Base-by-base conservation (phyloP, 2,888 invertebrate species). In the Cheilosia impressa region DNA sequence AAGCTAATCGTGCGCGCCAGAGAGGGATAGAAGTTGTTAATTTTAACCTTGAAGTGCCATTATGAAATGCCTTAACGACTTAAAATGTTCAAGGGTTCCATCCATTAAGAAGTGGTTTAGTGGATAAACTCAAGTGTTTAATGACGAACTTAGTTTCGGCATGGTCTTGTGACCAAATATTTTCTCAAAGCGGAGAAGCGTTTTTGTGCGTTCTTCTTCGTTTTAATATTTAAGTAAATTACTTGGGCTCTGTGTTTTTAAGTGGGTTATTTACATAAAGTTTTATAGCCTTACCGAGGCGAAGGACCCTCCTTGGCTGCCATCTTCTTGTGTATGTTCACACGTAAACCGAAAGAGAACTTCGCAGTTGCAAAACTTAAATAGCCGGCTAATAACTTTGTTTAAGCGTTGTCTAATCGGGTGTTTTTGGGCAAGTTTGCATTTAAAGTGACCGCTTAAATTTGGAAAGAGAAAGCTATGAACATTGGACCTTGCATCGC, bases 91-190 rank as follows among this genome's bases (percentile, higher is more conserved):
- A 84, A 84, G 84, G 84, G 84, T 80, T 84, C 55, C 84, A 80
- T 80, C 84, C 84, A 84, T 84, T 84, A 80, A 71, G 80, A 66
- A 80, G 84, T 80, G 84, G 79, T 80, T 84, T 80, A 84, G 84
- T 76, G 84, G 77, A 84, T 80, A 80, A 84, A 80, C 60, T 84
- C 80, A 80, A 84, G 80, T 84, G 84, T 80, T 84, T 84, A 84
- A 84, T 80, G 84, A 84, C 75, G 71, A 84, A 80, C 80, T 84
- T 76, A 76, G 75, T 76, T 80, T 68, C 75, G 63, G 63, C 60
- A 47, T 19, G 22, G 72, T 5, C 38, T 19, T 34, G 43, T 38
- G 52, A 62, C 55, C 27, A 71, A 79, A 84, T 80, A 84, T 80
- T 76, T 75, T 76, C 80, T 66, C 10, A 22, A 41, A 22, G 60